phyloP scores from a whole-genome alignment of 2,797 vertebrate species.

The Monodelphis domestica region DNA sequence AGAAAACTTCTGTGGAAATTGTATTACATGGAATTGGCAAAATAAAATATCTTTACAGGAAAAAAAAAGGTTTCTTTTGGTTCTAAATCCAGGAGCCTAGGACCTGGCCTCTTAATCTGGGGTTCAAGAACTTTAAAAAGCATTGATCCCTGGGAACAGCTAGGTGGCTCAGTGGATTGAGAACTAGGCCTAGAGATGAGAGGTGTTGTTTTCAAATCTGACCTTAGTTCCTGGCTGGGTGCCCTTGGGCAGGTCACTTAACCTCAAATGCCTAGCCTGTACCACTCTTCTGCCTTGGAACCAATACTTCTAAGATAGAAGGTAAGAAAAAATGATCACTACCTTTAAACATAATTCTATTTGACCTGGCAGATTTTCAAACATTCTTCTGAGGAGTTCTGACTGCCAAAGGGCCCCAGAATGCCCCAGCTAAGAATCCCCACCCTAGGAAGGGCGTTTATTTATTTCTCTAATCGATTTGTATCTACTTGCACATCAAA shows the following conservation, averaged over 20 bases:
- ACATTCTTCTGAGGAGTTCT: neutral
- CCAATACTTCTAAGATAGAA: too few relatives aligned
- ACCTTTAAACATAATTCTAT: neutral
- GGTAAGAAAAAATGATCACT: neutral
- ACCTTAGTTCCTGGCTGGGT: too few relatives aligned
- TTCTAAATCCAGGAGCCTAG: neutral
- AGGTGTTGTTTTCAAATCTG: too few relatives aligned
- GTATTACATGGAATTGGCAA: too few relatives aligned
- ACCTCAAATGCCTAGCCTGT: too few relatives aligned
- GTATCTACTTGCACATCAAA: neutral
- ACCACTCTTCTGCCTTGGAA: too few relatives aligned
- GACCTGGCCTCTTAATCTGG: neutral
- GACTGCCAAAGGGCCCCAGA: neutral
- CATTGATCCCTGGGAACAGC: too few relatives aligned
- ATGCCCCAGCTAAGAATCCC: neutral
- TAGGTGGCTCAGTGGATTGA: too few relatives aligned
- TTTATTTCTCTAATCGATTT: neutral
- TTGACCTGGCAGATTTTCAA: neutral
- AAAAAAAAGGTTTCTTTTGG: neutral
- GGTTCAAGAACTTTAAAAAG: neutral
- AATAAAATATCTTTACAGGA: too few relatives aligned
- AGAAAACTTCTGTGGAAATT: too few relatives aligned
- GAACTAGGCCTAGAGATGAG: too few relatives aligned
- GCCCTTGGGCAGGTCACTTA: too few relatives aligned
- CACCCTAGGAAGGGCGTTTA: accelerated